Conservation (phyloP, 2,113 vertebrate species). For the Gymnogyps californianus region DNA sequence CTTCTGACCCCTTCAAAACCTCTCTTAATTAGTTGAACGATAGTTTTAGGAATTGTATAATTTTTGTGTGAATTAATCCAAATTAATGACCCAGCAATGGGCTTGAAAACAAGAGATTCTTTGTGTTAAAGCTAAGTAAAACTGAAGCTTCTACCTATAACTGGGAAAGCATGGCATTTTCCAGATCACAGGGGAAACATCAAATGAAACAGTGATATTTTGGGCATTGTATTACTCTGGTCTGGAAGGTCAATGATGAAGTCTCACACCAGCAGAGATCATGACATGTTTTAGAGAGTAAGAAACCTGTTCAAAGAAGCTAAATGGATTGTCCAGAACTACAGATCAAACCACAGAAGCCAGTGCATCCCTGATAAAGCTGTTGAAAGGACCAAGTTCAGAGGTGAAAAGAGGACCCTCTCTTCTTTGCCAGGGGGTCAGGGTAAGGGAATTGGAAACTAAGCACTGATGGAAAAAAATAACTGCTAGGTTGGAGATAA, state of each 20-base stretch:
- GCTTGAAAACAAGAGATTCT: neutral
- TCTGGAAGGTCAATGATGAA: neutral
- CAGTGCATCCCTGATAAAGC: neutral
- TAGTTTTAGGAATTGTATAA: neutral
- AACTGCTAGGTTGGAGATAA: constrained; percentile 57
- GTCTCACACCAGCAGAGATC: neutral
- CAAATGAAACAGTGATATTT: neutral
- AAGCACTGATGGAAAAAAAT: constrained; percentile 22
- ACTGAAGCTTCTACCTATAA: neutral
- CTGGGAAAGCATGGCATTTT: neutral
- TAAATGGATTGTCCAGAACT: neutral
- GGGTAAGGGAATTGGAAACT: constrained; percentile 27
- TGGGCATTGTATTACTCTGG: neutral
- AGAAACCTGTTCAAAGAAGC: neutral
- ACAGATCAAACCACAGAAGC: neutral
- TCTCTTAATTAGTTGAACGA: neutral
- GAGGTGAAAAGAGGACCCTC: neutral
- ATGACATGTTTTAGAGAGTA: rapidly evolving
- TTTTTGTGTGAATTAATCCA: neutral
- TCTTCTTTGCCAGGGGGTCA: neutral
- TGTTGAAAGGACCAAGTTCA: neutral
- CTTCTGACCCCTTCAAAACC: neutral
- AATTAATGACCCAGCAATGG: neutral
- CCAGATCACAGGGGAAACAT: neutral
- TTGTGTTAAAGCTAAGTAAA: neutral